Evolutionary conservation across 2,797 vertebrate genomes (phyloP), one percentile per base, ranked within the genome.

Genomic region (Strix occidentalis): DNA sequence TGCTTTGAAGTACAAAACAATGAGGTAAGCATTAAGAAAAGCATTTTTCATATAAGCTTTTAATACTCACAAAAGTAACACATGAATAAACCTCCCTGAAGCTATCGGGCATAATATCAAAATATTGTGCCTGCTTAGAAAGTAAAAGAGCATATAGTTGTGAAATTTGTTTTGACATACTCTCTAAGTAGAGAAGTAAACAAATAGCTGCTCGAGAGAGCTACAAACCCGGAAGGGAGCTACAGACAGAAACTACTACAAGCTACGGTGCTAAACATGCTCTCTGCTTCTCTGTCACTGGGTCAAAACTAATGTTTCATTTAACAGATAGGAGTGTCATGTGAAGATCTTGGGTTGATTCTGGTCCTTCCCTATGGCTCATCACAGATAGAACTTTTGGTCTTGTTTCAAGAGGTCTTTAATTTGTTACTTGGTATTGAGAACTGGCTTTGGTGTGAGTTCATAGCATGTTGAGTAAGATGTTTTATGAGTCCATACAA

Each of bases 1-100:
- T 79, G 66, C 84, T 96, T 95, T 95, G 93, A 94, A 96, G 64
- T 80, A 87, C 64, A 70, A 90, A 91, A 77, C n/a, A 85, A 72
- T 93, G 78, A 92, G 60, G 45, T 91, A 85, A 90, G 65, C 51
- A 70, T 89, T 79, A 89, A 82, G 71, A 57, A 57, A 89, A 64
- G 17, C 11, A 11, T 90, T 93, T 90, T 91, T 84, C n/a, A n/a
- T 72, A 31, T 61, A 87, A 72, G 24, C 51, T 90, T 89, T 84
- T 70, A 84, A 11, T 93, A 80, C 19, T 89, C 28, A 35, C 19
- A 72, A 50, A 92, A 87, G 56, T 72, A 90, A 66, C 70, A 81
- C 45, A 51, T 82, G 75, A 82, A 58, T 90, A 89, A 94, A 77
- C 70, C 48, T 87, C 78, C 90, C 77, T 90, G 74, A 92, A 96